Conservation (phyloP, 2,888 invertebrate genomes). For the Drosophila pseudotalamancana region DNA sequence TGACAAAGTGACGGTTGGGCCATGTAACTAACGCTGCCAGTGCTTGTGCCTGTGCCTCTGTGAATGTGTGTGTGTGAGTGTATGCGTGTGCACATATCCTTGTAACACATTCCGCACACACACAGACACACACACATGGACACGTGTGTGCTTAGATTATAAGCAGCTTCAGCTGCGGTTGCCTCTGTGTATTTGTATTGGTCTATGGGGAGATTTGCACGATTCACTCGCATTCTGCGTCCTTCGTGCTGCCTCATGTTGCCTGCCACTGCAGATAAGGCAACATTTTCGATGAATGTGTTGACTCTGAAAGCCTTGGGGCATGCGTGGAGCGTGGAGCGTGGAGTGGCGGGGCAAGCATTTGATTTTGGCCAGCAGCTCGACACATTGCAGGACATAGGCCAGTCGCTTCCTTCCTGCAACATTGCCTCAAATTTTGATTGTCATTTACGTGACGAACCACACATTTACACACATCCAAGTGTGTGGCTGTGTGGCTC, state of each 20-base stretch:
- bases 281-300: conserved; percentile 50
- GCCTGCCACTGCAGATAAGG: conserved; percentile 56
- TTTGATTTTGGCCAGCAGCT: conserved; percentile 74
- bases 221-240: conserved; percentile 11
- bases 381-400: conserved; percentile 44
- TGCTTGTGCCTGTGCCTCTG: not conserved
- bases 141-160: conserved; percentile 63
- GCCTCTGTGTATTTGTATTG: conserved; percentile 60
- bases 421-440: conserved; percentile 65
- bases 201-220: conserved; percentile 57
- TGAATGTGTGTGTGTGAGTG: conserved; percentile 22
- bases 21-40: conserved; percentile 65
- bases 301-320: conserved; percentile 75
- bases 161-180: conserved; percentile 71
- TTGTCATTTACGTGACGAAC: conserved; percentile 76
- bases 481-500: conserved; percentile 2
- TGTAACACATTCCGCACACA: conserved; percentile 51
- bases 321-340: too few relatives aligned
- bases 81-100: conserved; percentile 56
- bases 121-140: conserved; percentile 17
- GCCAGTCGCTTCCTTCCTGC: conserved; percentile 30
- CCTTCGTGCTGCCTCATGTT: conserved; percentile 4
- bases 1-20: conserved; percentile 64
- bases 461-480: conserved; percentile 1
- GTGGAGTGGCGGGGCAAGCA: conserved; percentile 48